Base-by-base conservation (phyloP, 1,140 invertebrate species). In the Euborellia annulipes region DNA sequence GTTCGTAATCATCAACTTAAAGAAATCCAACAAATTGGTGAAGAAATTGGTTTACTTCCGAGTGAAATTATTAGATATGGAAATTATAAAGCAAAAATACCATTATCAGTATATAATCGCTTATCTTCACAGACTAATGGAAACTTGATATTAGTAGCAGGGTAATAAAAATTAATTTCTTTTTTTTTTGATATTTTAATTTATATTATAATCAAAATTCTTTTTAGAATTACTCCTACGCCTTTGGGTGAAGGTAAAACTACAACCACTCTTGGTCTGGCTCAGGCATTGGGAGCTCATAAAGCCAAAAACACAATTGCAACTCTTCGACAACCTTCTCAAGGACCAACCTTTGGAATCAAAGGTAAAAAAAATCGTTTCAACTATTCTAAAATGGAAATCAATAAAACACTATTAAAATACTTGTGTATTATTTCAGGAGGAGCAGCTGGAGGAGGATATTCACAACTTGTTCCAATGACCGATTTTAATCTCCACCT, bases 401-500 rank as follows among this genome's bases (percentile, higher is more conserved):
- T 27, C 23, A 27, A 4, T 27, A 9, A 17, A 8, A 16, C 3
- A n/a, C 1, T 41, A 18, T 17, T 13, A n/a, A 17, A 23, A 36
- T n/a, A 44, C 16, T 14, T 37, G 9, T 45, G 16, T 32, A 32
- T 42, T 38, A 37, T 42, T 50, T 19, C 45, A 78, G 79, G 90
- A 38, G 91, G 91, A 11, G 91, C 91, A 37, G 90, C 92, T 45
- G 92, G 91, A 14, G 92, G 92, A 48, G 93, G 93, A 17, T 97
- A 97, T 64, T 76, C 80, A 1, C 66, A 91, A 71, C 91, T 98
- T 0, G 97, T 98, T 55, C 95, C 96, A 1, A 99, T 99, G 96
- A 94, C 98, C 66, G 96, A 98, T 56, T 97, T 99, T 62, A 99
- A 99, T 67, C 73, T 99, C 8, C 96, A 99, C 65, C 68, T 99